phyloP scores from a whole-genome alignment of 92 coral and sea anemone species.

The Parazoanthus atlanticus region DNA sequence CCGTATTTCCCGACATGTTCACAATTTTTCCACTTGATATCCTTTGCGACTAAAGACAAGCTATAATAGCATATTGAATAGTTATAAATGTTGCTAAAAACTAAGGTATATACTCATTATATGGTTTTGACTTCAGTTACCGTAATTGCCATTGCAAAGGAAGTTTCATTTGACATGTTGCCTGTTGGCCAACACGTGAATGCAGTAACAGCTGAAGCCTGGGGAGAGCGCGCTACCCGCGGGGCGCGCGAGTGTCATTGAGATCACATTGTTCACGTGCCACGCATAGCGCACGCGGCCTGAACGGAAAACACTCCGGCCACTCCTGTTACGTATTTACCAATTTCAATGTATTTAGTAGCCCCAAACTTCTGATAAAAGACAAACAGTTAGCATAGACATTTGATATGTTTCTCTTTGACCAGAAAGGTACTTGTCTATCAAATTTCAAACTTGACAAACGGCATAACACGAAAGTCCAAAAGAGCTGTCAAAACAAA shows the following conservation, averaged over 20 bases:
- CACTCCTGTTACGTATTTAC: too few relatives aligned
- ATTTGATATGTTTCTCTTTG: too few relatives aligned
- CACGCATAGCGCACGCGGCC: neutral
- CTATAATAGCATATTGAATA: neutral
- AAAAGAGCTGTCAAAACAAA: too few relatives aligned
- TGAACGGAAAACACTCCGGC: too few relatives aligned
- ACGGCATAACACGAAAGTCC: too few relatives aligned
- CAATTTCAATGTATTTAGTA: too few relatives aligned
- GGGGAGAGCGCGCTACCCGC: neutral
- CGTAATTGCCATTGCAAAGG: neutral
- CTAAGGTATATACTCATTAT: neutral
- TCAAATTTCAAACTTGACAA: too few relatives aligned
- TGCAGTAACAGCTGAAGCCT: neutral
- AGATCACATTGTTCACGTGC: too few relatives aligned
- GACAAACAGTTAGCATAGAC: too few relatives aligned
- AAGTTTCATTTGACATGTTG: constrained; percentile 3
- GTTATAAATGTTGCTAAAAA: neutral
- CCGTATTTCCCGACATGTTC: constrained; percentile 66
- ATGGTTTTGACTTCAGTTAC: neutral
- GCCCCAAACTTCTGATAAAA: too few relatives aligned
- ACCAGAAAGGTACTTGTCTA: too few relatives aligned
- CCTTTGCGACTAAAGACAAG: neutral
- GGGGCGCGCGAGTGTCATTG: neutral
- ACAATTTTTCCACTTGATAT: neutral
- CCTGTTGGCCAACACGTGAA: neutral